These are phyloP conservation scores for Macrobrachium nipponense DNA, from an alignment of 1,140 invertebrate species.

Conservation along the genomic window DNA sequence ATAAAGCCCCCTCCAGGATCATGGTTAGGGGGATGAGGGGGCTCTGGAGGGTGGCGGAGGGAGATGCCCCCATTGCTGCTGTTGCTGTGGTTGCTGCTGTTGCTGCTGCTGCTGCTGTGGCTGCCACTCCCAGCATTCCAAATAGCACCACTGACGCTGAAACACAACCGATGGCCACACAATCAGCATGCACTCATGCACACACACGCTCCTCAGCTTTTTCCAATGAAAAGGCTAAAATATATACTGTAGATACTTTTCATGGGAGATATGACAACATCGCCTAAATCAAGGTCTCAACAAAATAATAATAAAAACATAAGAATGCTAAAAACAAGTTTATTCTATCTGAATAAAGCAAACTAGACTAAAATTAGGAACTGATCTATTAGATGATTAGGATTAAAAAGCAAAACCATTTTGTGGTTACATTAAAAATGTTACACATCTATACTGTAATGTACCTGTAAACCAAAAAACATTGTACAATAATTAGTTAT, in stretches of 20 bases:
- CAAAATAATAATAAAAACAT: slow-evolving; percentile 6
- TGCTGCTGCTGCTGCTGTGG: slow-evolving; percentile 43
- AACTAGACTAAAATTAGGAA: slow-evolving; percentile 20
- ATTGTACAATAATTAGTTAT: too few relatives aligned
- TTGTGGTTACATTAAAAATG: too few relatives aligned
- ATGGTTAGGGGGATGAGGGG: slow-evolving; percentile 56
- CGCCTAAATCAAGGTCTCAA: background rate
- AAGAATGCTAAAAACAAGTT: slow-evolving; percentile 4
- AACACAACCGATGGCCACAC: slow-evolving; percentile 52
- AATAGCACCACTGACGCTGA: slow-evolving; percentile 53
- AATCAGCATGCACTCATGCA: slow-evolving; percentile 55
- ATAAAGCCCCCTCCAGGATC: slow-evolving; percentile 56
- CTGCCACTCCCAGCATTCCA: slow-evolving; percentile 40
- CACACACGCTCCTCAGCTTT: slow-evolving; percentile 33
- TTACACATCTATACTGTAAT: too few relatives aligned
- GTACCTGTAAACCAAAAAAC: too few relatives aligned
- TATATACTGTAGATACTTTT: background rate
- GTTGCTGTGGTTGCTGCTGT: slow-evolving; percentile 41
- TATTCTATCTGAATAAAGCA: slow-evolving; percentile 33
- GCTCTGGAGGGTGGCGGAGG: slow-evolving; percentile 53
- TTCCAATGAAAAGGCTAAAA: slow-evolving; percentile 25
- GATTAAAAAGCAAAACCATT: background rate
- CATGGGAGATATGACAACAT: background rate
- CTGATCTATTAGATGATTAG: slow-evolving; percentile 4
- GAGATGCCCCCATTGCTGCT: slow-evolving; percentile 44